These are phyloP conservation scores for Sesia apiformis DNA, from an alignment of 2,888 invertebrate genomes.

Conservation along the genomic window DNA sequence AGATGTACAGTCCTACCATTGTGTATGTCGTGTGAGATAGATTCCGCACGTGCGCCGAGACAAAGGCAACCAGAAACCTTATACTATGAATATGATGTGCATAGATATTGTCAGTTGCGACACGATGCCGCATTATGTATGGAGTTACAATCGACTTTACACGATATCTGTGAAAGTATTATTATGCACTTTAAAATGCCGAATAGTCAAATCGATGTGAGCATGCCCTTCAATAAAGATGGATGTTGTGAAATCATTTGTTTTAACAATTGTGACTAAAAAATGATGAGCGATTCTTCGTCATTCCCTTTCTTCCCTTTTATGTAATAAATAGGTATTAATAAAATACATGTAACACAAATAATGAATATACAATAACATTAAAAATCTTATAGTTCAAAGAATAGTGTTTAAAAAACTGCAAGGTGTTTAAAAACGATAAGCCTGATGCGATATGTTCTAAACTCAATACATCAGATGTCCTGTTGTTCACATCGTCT, in stretches of 20 bases:
- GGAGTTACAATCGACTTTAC: too few species aligned
- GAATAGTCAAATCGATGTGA: background rate
- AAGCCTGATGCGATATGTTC: background rate
- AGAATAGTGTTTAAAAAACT: too few species aligned
- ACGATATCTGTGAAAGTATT: too few species aligned
- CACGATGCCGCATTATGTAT: background rate
- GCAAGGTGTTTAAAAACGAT: too few species aligned
- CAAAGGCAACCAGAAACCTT: slow-evolving; percentile 34
- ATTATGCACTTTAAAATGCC: too few species aligned
- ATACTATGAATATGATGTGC: slow-evolving; percentile 1
- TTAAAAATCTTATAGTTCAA: too few species aligned
- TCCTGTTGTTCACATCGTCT: background rate
- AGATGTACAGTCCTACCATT: too few species aligned
- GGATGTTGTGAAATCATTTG: background rate
- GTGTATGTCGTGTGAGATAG: background rate
- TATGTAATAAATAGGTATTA: too few species aligned
- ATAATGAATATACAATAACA: too few species aligned
- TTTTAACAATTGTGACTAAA: background rate
- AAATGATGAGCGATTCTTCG: too few species aligned
- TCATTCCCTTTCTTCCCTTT: too few species aligned
- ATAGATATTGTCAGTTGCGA: background rate
- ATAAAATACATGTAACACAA: too few species aligned
- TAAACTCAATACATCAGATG: background rate
- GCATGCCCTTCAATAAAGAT: background rate
- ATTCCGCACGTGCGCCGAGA: slow-evolving; percentile 31